A percentile compares a stretch with the other conserved stretches of the same genome.
phyloP scores from a whole-genome alignment of 2,797 vertebrate genomes.

The Trachops cirrhosus region DNA sequence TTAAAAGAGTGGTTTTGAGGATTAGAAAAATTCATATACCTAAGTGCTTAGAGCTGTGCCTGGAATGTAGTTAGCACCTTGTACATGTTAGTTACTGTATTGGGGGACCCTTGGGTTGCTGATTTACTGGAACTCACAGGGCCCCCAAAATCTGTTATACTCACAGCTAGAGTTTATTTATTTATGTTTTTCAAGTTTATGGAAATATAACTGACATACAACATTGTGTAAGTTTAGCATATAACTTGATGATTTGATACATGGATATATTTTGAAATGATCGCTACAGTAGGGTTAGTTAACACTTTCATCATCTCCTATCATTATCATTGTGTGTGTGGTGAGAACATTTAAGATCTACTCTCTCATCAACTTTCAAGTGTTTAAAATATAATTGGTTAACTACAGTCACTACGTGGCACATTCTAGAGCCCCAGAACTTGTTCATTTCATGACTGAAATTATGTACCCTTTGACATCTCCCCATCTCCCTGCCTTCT shows the following conservation, averaged over 20 bases:
- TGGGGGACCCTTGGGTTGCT: neutral
- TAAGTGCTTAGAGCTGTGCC: neutral
- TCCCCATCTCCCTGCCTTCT: neutral
- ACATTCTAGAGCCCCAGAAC: neutral
- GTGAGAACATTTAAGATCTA: neutral
- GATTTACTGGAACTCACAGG: neutral
- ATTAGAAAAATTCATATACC: neutral
- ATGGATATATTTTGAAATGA: neutral
- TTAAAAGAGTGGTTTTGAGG: neutral
- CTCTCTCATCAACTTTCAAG: neutral
- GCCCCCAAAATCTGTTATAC: neutral
- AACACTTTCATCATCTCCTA: neutral
- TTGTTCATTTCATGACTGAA: neutral
- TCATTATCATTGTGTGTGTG: neutral
- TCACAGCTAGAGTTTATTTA: neutral
- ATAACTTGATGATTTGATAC: neutral
- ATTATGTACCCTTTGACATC: neutral
- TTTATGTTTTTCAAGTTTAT: neutral
- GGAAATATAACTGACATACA: neutral
- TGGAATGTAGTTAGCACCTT: neutral
- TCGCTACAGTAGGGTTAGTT: neutral
- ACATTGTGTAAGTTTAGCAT: neutral
- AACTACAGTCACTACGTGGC: neutral
- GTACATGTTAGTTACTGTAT: neutral
- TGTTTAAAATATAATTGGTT: neutral